Evolutionary conservation across 2,797 vertebrate genomes (phyloP).

Genomic region (Prionace glauca): DNA sequence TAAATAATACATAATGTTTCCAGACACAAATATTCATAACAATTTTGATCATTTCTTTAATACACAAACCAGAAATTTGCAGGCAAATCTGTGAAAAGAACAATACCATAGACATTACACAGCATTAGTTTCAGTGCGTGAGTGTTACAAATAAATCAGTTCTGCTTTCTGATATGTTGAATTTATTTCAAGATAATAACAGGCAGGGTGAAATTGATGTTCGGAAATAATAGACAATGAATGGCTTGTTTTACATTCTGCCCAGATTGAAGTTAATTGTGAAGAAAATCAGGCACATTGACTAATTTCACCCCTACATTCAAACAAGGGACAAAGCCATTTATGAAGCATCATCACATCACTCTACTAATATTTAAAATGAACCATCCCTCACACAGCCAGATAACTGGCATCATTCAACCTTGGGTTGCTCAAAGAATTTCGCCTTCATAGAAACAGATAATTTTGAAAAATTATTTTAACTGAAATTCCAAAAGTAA

Average conservation of each 20-base stretch:
- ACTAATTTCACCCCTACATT: neutral
- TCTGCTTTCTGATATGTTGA: neutral
- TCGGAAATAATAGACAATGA: neutral
- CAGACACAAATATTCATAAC: neutral
- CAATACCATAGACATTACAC: neutral
- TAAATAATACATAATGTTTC: no score
- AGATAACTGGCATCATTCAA: neutral
- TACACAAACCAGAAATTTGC: no score
- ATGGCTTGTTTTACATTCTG: neutral
- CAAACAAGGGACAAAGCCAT: neutral
- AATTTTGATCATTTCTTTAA: neutral
- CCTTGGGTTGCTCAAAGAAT: neutral
- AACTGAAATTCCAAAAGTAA: neutral
- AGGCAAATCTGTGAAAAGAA: neutral
- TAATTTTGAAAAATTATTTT: neutral
- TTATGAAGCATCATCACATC: neutral
- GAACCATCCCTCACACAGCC: neutral
- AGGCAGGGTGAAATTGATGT: neutral
- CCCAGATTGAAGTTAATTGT: neutral
- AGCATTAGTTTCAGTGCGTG: neutral
- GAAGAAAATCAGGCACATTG: neutral
- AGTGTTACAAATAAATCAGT: neutral
- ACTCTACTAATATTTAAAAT: neutral
- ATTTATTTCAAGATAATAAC: neutral
- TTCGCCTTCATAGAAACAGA: neutral